phyloP scores from a whole-genome alignment of 1,140 invertebrate species.

The Amphibalanus amphitrite region DNA sequence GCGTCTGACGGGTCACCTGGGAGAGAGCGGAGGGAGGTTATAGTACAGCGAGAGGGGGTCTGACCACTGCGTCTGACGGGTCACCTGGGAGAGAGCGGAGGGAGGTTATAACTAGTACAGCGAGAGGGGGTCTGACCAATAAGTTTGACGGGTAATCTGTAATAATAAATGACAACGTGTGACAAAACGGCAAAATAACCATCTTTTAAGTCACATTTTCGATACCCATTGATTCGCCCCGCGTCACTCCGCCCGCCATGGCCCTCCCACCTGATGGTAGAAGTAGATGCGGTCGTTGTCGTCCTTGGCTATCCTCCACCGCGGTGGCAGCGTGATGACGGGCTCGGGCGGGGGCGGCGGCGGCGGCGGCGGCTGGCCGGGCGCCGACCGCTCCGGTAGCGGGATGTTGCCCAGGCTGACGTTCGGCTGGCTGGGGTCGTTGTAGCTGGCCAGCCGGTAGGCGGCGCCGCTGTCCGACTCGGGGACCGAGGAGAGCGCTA shows the following conservation, averaged over 20 bases:
- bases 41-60: no score
- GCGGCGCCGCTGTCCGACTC: neutral
- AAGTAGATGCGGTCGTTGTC: slow-evolving; percentile 69
- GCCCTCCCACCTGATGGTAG: slow-evolving; percentile 42
- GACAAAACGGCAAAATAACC: no score
- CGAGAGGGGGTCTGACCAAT: no score
- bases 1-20: no score
- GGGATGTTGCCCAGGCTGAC: neutral
- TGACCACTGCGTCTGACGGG: no score
- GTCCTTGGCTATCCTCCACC: slow-evolving; percentile 72
- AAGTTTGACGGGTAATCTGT: no score
- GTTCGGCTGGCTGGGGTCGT: neutral
- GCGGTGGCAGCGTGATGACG: slow-evolving; percentile 50
- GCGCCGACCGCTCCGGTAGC: neutral
- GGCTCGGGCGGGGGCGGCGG: slow-evolving; percentile 26
- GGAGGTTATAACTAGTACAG: no score
- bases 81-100: no score
- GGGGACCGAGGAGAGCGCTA: neutral
- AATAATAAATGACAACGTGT: no score
- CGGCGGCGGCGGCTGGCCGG: slow-evolving; percentile 23
- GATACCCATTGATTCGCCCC: no score
- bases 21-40: no score
- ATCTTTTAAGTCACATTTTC: no score
- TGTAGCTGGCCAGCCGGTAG: neutral
- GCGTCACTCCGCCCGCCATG: slow-evolving; percentile 36